phyloP scores from a whole-genome alignment of 2,888 invertebrate species.

The Caenorhabditis sp. region DNA sequence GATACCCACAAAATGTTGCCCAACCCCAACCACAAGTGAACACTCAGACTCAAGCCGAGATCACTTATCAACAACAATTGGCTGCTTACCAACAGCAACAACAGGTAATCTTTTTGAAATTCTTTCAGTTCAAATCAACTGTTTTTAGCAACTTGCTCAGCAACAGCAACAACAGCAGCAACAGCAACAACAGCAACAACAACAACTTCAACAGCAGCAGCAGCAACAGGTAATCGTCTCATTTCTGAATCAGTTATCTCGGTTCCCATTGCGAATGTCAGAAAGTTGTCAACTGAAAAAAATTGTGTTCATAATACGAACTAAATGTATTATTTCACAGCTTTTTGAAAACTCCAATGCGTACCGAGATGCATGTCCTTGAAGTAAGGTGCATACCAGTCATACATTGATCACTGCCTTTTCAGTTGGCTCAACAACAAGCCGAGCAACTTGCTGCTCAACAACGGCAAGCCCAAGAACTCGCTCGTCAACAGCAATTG shows the following conservation, averaged over 20 bases:
- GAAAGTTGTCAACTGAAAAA: too few relatives aligned
- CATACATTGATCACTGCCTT: too few relatives aligned
- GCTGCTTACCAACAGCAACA: slow-evolving; percentile 61
- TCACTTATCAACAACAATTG: slow-evolving; percentile 53
- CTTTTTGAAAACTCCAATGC: too few relatives aligned
- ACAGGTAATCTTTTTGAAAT: slow-evolving; percentile 25
- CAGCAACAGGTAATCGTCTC: too few relatives aligned
- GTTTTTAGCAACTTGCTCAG: slow-evolving; percentile 50
- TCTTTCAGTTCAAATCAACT: neutral
- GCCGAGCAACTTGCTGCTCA: slow-evolving; percentile 39
- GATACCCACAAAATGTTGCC: slow-evolving; percentile 40
- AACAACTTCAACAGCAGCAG: slow-evolving; percentile 19
- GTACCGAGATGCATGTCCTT: too few relatives aligned
- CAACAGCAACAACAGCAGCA: slow-evolving; percentile 42
- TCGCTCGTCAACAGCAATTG: slow-evolving; percentile 26
- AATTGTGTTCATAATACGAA: too few relatives aligned
- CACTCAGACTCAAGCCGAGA: slow-evolving; percentile 33
- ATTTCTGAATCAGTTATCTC: too few relatives aligned
- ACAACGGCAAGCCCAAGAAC: slow-evolving; percentile 28
- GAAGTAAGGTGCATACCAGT: too few relatives aligned
- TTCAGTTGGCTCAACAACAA: slow-evolving; percentile 56
- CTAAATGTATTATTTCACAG: too few relatives aligned
- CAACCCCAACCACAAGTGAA: slow-evolving; percentile 39
- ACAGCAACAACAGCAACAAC: slow-evolving; percentile 45
- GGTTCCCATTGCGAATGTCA: too few relatives aligned